A percentile compares a stretch with the other conserved stretches of the same genome.
Evolutionary conservation across 2,888 invertebrate species (phyloP).

Genomic region (Agrochola litura): DNA sequence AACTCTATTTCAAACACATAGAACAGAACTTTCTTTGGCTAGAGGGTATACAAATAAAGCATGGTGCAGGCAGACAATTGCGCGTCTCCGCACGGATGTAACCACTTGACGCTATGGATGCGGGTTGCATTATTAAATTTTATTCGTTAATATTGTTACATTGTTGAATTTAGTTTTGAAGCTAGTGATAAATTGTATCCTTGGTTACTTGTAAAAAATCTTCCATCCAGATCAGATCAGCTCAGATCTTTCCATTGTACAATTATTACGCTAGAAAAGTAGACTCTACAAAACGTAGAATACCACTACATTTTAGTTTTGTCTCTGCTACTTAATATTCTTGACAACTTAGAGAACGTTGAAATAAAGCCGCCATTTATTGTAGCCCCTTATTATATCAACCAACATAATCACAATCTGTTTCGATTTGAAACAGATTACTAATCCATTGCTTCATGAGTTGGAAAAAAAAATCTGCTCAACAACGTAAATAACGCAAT

Average conservation of each 20-base stretch:
- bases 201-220: background rate
- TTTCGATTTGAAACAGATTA: too few species aligned
- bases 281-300: background rate
- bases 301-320: too few species aligned
- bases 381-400: background rate
- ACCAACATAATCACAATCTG: too few species aligned
- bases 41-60: slow-evolving; percentile 73
- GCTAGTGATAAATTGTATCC: slow-evolving; percentile 25
- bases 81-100: slow-evolving; percentile 80
- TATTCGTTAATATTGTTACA: slow-evolving; percentile 65
- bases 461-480: too few species aligned
- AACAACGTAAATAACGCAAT: too few species aligned
- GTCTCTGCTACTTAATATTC: too few species aligned
- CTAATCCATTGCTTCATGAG: too few species aligned
- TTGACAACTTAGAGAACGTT: too few species aligned
- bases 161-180: slow-evolving; percentile 54
- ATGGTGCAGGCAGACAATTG: slow-evolving; percentile 78
- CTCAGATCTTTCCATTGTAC: background rate
- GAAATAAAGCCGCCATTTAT: background rate
- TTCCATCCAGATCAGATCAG: too few species aligned
- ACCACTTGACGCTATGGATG: slow-evolving; percentile 80
- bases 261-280: background rate
- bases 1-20: background rate
- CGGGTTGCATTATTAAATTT: slow-evolving; percentile 78
- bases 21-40: slow-evolving; percentile 42